A percentile compares a stretch with the other conserved stretches of the same genome.
Evolutionary conservation across 2,797 vertebrate genomes (phyloP).

Genomic region (Pseudochirops cupreus): DNA sequence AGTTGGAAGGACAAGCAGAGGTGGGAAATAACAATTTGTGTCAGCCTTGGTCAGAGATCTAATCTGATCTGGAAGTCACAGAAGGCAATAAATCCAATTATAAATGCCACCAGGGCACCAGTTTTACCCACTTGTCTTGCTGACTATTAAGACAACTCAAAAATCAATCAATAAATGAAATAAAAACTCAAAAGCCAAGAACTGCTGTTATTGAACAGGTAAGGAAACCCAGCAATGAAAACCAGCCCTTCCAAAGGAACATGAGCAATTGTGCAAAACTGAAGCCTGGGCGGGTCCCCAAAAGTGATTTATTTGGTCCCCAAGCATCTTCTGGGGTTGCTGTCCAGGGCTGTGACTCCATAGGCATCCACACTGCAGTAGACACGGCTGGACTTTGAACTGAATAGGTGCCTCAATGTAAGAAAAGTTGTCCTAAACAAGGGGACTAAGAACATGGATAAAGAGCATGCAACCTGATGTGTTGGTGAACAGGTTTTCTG

Average conservation of each 20-base stretch:
- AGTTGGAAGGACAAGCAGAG: background rate
- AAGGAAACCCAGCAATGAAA: slow-evolving; percentile 14
- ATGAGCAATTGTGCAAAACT: background rate
- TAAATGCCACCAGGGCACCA: background rate
- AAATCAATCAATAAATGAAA: slow-evolving; percentile 25
- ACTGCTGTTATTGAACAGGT: slow-evolving; percentile 22
- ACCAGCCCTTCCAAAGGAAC: background rate
- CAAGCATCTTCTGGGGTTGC: background rate
- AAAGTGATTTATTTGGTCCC: background rate
- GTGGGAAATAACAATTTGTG: background rate
- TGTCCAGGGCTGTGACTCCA: background rate
- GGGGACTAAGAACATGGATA: background rate
- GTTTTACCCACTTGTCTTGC: slow-evolving; percentile 22
- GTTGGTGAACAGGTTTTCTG: no score
- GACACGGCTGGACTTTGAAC: background rate
- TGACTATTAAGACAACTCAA: slow-evolving; percentile 33
- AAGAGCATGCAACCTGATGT: background rate
- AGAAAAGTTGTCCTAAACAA: background rate
- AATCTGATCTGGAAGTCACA: background rate
- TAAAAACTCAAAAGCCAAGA: background rate
- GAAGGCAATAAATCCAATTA: background rate
- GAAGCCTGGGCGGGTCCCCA: background rate
- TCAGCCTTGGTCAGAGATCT: slow-evolving; percentile 40
- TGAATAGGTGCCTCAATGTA: background rate
- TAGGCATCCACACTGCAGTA: background rate